Evolutionary conservation across 2,888 invertebrate species (phyloP).

Genomic region (Pollenia amentaria): DNA sequence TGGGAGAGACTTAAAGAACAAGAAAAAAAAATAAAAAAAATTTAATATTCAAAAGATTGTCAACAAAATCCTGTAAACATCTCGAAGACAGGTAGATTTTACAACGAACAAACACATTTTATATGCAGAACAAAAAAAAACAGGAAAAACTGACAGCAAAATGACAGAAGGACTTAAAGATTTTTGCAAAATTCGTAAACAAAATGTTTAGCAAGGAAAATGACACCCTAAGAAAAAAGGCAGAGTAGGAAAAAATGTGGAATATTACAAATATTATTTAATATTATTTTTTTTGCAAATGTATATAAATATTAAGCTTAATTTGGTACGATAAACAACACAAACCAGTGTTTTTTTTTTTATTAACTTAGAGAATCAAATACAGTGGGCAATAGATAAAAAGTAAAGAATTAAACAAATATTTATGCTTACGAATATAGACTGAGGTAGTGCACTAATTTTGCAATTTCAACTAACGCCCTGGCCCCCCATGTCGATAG

Average conservation of each 20-base stretch:
- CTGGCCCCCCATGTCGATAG: too few relatives aligned
- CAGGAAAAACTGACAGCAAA: neutral
- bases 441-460: too few relatives aligned
- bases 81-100: conserved; percentile 27
- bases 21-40: too few relatives aligned
- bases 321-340: conserved; percentile 29
- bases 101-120: neutral
- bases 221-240: neutral
- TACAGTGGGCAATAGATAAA: neutral
- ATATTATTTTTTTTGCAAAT: too few relatives aligned
- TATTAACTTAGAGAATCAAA: neutral
- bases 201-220: conserved; percentile 3
- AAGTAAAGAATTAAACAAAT: neutral
- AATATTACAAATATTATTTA: conserved; percentile 19
- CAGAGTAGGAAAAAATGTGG: neutral
- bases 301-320: conserved; percentile 31
- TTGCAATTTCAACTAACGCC: too few relatives aligned
- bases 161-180: conserved; percentile 11
- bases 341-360: neutral
- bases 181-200: conserved; percentile 5
- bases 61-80: conserved; percentile 38
- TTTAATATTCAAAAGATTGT: conserved; percentile 33
- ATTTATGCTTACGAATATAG: too few relatives aligned
- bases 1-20: too few relatives aligned
- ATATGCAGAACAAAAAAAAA: neutral